Evolutionary conservation across 1,140 invertebrate genomes (phyloP).

Genomic region (Asbolus verrucosus): DNA sequence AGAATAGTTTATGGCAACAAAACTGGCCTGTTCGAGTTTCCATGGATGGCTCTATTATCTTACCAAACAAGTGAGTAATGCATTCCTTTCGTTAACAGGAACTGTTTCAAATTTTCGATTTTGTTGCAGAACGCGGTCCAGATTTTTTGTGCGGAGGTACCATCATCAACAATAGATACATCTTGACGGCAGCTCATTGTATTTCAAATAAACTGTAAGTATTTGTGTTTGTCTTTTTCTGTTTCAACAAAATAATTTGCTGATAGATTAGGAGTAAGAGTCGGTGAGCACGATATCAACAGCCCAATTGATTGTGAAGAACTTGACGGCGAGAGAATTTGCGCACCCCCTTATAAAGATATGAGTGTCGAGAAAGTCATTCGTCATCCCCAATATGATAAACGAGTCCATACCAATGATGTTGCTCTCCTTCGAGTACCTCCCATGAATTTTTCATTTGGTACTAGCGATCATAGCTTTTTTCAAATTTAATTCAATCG

Average conservation of each 20-base stretch:
- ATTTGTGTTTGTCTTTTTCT: constrained; percentile 8
- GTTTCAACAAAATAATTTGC: constrained; percentile 31
- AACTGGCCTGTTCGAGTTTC: constrained; percentile 71
- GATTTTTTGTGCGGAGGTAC: constrained; percentile 75
- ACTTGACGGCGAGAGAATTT: constrained; percentile 62
- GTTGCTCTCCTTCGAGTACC: constrained; percentile 73
- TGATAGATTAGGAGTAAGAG: constrained; percentile 67
- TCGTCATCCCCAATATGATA: constrained; percentile 65
- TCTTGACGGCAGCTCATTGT: constrained; percentile 80
- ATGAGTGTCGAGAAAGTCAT: constrained; percentile 69
- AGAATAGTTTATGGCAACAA: constrained; percentile 71
- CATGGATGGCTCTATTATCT: constrained; percentile 75
- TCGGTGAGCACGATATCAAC: constrained; percentile 75
- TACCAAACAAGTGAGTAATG: constrained; percentile 66
- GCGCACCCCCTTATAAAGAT: constrained; percentile 72
- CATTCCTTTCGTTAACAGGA: too few relatives aligned
- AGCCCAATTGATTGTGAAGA: constrained; percentile 72
- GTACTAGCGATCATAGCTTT: constrained; percentile 37
- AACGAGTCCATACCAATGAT: constrained; percentile 68
- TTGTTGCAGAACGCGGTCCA: constrained; percentile 31
- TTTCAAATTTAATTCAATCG: background rate
- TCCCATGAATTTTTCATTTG: constrained; percentile 41
- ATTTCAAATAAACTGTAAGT: constrained; percentile 67
- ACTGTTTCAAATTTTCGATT: too few relatives aligned
- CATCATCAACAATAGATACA: constrained; percentile 73